These are phyloP conservation scores for Zeus faber DNA, from an alignment of 2,113 vertebrate genomes.

Conservation along the genomic window DNA sequence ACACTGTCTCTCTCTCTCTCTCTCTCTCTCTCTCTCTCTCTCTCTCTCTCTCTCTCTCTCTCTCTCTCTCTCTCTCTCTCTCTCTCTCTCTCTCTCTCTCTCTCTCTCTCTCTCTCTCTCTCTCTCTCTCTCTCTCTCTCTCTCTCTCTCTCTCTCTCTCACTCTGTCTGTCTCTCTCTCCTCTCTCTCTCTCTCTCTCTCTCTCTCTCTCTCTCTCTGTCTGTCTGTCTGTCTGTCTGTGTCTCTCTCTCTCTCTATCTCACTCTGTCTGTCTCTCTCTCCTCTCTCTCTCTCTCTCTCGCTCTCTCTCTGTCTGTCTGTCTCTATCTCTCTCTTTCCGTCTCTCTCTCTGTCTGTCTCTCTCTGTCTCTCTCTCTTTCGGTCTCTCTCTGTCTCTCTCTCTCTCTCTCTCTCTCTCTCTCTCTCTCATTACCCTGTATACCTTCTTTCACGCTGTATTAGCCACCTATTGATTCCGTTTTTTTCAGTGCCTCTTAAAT, in stretches of 20 bases:
- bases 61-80: slow-evolving; percentile 21
- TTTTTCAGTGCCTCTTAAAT: too few relatives aligned
- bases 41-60: slow-evolving; percentile 51
- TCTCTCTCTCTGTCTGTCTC: too few relatives aligned
- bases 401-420: too few relatives aligned
- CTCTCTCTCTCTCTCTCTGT: too few relatives aligned
- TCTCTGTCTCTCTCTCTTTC: too few relatives aligned
- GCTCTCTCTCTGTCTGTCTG: too few relatives aligned
- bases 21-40: slow-evolving; percentile 26
- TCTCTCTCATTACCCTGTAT: too few relatives aligned
- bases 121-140: neutral
- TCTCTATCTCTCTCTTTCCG: too few relatives aligned
- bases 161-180: neutral
- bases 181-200: neutral
- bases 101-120: neutral
- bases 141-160: neutral
- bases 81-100: neutral
- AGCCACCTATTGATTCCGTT: too few relatives aligned
- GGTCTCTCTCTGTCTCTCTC: too few relatives aligned
- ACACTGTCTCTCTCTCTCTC: neutral
- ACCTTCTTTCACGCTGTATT: too few relatives aligned
- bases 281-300: too few relatives aligned
- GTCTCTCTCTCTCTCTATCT: neutral
- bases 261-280: neutral
- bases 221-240: neutral